These are phyloP conservation scores for Setophaga coronata DNA, from an alignment of 2,113 vertebrate species.

Conservation along the genomic window DNA sequence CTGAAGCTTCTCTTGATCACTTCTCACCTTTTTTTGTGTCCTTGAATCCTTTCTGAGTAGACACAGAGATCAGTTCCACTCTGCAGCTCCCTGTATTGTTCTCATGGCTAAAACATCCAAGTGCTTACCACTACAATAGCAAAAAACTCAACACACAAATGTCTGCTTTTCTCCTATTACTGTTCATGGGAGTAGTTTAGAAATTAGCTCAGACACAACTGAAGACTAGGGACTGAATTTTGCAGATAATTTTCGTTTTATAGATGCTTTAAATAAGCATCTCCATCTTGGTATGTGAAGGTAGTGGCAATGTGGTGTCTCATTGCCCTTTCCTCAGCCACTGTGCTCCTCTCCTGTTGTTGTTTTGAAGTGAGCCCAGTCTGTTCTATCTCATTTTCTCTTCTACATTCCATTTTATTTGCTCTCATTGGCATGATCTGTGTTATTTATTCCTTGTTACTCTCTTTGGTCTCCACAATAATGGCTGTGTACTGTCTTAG, in stretches of 20 bases:
- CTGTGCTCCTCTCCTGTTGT: conserved; percentile 3
- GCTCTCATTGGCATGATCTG: conserved; percentile 8
- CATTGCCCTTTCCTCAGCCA: conserved; percentile 16
- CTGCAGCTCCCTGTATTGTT: not conserved
- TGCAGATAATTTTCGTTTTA: not conserved
- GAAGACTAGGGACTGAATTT: not conserved
- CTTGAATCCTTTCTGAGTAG: not conserved
- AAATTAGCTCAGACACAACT: not conserved
- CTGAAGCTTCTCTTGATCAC: not conserved
- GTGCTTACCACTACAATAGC: not conserved
- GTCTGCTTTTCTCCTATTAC: not conserved
- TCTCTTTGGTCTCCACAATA: conserved; percentile 15
- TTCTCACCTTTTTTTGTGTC: not conserved
- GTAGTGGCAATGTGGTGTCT: not conserved
- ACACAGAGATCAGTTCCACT: not conserved
- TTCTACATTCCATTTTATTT: conserved; percentile 1
- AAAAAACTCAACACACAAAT: not conserved
- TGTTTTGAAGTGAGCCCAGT: conserved; percentile 1
- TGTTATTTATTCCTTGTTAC: conserved; percentile 33
- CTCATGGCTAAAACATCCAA: not conserved
- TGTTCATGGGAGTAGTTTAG: not conserved
- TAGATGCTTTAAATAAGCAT: not conserved
- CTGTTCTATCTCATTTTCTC: not conserved
- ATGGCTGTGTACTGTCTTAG: not conserved
- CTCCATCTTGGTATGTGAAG: not conserved